These are phyloP conservation scores for Centroberyx gerrardi DNA, from an alignment of 2,797 vertebrate species.

Conservation along the genomic window DNA sequence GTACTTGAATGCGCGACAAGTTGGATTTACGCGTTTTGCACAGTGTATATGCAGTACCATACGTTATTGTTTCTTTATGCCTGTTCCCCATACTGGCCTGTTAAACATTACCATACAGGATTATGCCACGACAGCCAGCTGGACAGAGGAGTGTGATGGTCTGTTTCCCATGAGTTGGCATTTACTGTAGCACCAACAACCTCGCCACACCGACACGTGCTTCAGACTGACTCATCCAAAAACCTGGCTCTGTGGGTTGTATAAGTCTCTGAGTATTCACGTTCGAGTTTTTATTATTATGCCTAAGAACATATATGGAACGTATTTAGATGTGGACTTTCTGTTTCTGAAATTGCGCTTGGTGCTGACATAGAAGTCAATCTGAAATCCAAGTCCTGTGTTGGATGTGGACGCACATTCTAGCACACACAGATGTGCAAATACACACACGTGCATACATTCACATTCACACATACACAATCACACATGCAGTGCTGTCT, in stretches of 20 bases:
- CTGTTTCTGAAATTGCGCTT: too few relatives aligned
- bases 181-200: neutral
- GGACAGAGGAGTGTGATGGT: neutral
- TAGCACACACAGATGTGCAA: neutral
- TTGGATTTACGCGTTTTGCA: neutral
- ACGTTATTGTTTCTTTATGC: neutral
- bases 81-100: neutral
- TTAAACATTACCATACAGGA: neutral
- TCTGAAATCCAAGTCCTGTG: too few relatives aligned
- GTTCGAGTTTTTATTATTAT: too few relatives aligned
- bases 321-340: too few relatives aligned
- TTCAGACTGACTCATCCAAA: neutral
- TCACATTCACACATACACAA: neutral
- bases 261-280: neutral
- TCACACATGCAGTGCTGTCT: constrained; percentile 10
- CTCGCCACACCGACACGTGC: neutral
- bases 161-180: neutral
- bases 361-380: too few relatives aligned
- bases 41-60: neutral
- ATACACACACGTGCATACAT: neutral
- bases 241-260: neutral
- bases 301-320: too few relatives aligned
- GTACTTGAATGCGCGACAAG: too few relatives aligned
- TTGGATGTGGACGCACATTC: neutral
- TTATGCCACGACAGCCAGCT: neutral